Conservation (phyloP, 2,888 invertebrate genomes). For the Noctua janthe region DNA sequence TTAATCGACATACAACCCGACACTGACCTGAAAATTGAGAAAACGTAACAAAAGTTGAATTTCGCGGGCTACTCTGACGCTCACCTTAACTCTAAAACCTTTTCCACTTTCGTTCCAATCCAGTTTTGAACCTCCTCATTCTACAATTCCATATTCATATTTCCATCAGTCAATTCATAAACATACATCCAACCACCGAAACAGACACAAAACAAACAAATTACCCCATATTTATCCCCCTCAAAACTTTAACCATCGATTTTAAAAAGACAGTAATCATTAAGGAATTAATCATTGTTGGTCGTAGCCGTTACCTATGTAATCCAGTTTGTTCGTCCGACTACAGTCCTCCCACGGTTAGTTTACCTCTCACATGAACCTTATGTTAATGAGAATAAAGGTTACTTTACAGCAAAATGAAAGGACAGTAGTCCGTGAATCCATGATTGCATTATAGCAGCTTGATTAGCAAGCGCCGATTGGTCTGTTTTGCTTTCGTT, state of each 20-base stretch:
- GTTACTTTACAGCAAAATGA: not conserved
- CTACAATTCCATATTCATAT: slow-evolving; percentile 5
- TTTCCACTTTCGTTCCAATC: not conserved
- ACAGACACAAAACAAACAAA: slow-evolving; percentile 51
- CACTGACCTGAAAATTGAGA: too few relatives aligned
- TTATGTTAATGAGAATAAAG: not conserved
- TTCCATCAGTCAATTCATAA: slow-evolving; percentile 22
- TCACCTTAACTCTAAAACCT: too few relatives aligned
- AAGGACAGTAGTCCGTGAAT: slow-evolving; percentile 9
- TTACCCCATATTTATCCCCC: slow-evolving; percentile 18
- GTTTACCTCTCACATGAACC: not conserved
- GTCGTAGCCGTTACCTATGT: slow-evolving; percentile 37
- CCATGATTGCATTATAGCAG: slow-evolving; percentile 57
- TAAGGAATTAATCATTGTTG: slow-evolving; percentile 59
- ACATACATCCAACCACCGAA: not conserved
- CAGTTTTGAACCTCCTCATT: not conserved
- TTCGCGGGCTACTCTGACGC: too few relatives aligned
- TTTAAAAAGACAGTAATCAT: slow-evolving; percentile 65
- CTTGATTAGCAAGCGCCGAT: slow-evolving; percentile 59
- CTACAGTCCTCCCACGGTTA: not conserved
- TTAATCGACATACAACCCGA: too few relatives aligned
- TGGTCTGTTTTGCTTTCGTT: slow-evolving; percentile 43
- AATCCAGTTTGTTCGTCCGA: slow-evolving; percentile 52
- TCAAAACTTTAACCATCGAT: slow-evolving; percentile 58
- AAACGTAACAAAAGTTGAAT: too few relatives aligned